Base-by-base conservation (phyloP, 2,888 invertebrate species). In the Drosophila monieri region DNA sequence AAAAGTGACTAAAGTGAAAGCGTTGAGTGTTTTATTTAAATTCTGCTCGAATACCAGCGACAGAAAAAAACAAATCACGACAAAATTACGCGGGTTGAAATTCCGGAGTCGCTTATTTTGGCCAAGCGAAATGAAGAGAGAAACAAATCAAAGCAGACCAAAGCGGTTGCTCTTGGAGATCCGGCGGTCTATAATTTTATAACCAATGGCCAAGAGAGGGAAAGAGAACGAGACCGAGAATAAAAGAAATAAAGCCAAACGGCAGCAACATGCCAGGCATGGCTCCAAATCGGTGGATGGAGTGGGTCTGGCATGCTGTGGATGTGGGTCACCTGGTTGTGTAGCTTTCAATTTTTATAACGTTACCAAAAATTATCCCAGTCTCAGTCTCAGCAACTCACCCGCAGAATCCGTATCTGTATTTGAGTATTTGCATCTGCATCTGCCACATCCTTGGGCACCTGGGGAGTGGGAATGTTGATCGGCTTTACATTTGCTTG, bases 321-420 rank as follows among this genome's bases (percentile, higher is more conserved):
- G 78, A 84, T 83, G 84, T 85, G 68, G 84, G 84, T 85, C 84
- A 85, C 77, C 80, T 76, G 79, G 79, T 80, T 77, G 77, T 74
- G 84, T 80, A 68, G 84, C 84, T 85, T 85, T 85, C 84, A 86
- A 72, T 85, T 85, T 84, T 86, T 86, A 85, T 84, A 79, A 74
- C 76, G 86, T 73, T 86, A 76, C 70, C 74, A 60, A 78, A 78
- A 73, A 70, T 35, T 64, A 47, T 66, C 66, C 43, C 59, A 53
- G 43, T 23, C 21, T 23, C 21, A 23, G 21, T 23, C 21, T 47
- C 55, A 58, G 47, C 49, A 37, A 35, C 54, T 59, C 25, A 41
- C 53, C 21, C 54, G 41, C 56, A 23, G 18, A 18, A 30, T 30
- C 57, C 12, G 41, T 6, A 9, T 15, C 23, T 32, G 18, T 14